Evolutionary conservation across 2,888 invertebrate species (phyloP).

Genomic region (Brachypterus glaber): DNA sequence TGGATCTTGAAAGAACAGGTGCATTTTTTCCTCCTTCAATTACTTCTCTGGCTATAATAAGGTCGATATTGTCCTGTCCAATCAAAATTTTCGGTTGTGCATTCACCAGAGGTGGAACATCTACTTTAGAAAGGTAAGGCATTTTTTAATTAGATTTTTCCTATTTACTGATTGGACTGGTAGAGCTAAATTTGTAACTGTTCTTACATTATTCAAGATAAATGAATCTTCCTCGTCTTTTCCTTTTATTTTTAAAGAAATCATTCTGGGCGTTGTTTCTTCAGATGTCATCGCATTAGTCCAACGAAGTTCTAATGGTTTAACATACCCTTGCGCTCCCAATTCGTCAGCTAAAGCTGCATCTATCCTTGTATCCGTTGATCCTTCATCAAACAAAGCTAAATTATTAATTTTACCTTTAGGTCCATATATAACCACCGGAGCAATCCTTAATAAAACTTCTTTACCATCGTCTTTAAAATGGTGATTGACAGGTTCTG

Average conservation of each 20-base stretch:
- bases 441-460: too few relatives aligned
- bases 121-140: not conserved
- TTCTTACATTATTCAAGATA: not conserved
- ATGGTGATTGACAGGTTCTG: too few relatives aligned
- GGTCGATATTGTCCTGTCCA: conserved; percentile 5
- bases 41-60: conserved; percentile 5
- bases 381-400: too few relatives aligned
- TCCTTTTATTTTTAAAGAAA: not conserved
- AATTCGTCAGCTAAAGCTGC: not conserved
- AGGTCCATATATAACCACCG: too few relatives aligned
- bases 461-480: too few relatives aligned
- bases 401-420: too few relatives aligned
- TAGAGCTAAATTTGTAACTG: not conserved
- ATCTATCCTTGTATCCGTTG: conserved; percentile 1
- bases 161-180: conserved; percentile 1
- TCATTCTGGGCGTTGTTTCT: not conserved
- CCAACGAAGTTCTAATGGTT: not conserved
- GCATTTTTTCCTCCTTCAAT: conserved; percentile 3
- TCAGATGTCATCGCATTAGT: conserved; percentile 4
- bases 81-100: conserved; percentile 6
- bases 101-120: conserved; percentile 3
- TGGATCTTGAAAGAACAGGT: not conserved
- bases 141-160: too few relatives aligned
- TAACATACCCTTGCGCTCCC: not conserved
- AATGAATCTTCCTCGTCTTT: not conserved